These are phyloP conservation scores for Tribolium freemani DNA, from an alignment of 2,888 invertebrate genomes.

Conservation along the genomic window DNA sequence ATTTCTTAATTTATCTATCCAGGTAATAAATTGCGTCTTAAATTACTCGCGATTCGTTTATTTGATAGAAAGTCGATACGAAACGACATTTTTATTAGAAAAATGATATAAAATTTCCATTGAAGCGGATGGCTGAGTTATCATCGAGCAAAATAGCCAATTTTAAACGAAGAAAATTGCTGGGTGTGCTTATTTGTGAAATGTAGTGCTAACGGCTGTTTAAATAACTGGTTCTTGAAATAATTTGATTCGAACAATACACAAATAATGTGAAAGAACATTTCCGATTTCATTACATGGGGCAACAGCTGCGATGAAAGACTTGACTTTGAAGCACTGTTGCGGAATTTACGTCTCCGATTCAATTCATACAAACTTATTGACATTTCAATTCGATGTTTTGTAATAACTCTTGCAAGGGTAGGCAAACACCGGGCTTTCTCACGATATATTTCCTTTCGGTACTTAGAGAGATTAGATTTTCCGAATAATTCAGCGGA, in stretches of 20 bases:
- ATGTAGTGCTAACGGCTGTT: slow-evolving; percentile 4
- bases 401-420: neutral
- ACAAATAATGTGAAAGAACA: neutral
- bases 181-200: slow-evolving; percentile 12
- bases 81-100: slow-evolving; percentile 22
- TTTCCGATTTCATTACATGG: neutral
- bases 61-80: slow-evolving; percentile 15
- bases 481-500: neutral
- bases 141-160: slow-evolving; percentile 7
- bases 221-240: slow-evolving; percentile 7
- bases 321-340: neutral
- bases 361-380: neutral
- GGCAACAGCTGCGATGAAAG: neutral
- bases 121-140: slow-evolving; percentile 4
- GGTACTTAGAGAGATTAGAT: neutral
- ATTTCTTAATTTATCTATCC: neutral
- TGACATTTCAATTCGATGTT: neutral
- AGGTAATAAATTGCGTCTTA: neutral
- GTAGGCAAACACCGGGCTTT: neutral
- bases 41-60: slow-evolving; percentile 9
- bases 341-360: neutral
- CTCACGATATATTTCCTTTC: neutral
- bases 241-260: slow-evolving; percentile 1
- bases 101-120: slow-evolving; percentile 17
- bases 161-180: neutral